Evolutionary conservation across 2,888 invertebrate genomes (phyloP), one percentile per base, ranked within the genome.

Genomic region (Apotomis turbidana): DNA sequence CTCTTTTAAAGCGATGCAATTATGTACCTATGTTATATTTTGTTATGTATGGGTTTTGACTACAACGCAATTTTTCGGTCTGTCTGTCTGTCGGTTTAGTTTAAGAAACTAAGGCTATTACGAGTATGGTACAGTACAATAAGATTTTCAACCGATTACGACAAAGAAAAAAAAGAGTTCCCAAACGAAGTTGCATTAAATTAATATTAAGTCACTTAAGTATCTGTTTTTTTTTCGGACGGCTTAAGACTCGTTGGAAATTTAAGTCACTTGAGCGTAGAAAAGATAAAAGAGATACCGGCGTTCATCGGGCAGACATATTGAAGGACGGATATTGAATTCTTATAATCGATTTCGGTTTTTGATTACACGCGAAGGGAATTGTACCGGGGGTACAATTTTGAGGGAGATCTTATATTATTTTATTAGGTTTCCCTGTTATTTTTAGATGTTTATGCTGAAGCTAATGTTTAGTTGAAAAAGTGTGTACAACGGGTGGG

Each of bases 251-350:
- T 59, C 64, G 51, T 59, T 70, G 54, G n/a, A 70, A 59, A 52
- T 59, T 70, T 64, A 46, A 70, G 64, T 13, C 64, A 44, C 44
- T 64, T 64, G 58, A 46, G 64, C 58, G 64, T 70, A 38, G 36
- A 64, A 44, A 66, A 70, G 36, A 70, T 70, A 51, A 70, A 70
- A 64, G 59, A 64, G 36, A 60, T 64, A 58, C 58, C 15, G 49
- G 57, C 51, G 58, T 58, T 58, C 44, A 66, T 41, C 58, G 58
- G 15, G 15, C 38, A 58, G 64, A 64, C 64, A 59, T 66, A 64
- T 64, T 59, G 64, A 70, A 58, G 27, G 63, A 52, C 70, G 63
- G 63, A 70, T 70, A 66, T 70, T 54, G 70, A 70, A 66, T 70
- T 70, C 58, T 58, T 64, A 54, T 57, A 59, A 66, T 58, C 59